These are phyloP conservation scores for Hepsetus odoe DNA, from an alignment of 2,113 vertebrate species.

Conservation along the genomic window DNA sequence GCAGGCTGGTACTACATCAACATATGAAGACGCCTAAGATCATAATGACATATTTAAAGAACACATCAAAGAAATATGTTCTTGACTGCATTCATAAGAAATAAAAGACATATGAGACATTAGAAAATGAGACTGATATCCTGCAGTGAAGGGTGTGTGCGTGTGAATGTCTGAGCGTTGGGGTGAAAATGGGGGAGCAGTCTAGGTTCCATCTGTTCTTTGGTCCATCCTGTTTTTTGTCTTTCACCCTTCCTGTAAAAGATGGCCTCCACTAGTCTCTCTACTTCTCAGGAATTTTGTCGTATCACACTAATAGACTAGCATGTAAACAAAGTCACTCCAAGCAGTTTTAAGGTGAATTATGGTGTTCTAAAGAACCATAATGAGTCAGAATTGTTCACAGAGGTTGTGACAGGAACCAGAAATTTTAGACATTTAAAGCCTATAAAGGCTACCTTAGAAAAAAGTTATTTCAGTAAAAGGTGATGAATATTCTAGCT, in stretches of 20 bases:
- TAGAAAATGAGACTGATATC: neutral
- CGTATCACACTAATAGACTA: neutral
- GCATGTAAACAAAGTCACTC: no score
- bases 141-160: neutral
- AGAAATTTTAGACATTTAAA: no score
- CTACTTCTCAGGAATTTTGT: neutral
- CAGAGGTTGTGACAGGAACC: no score
- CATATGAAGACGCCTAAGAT: neutral
- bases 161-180: slow-evolving; percentile 11
- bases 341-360: no score
- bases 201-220: slow-evolving; percentile 45
- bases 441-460: no score
- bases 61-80: neutral
- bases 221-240: slow-evolving; percentile 24
- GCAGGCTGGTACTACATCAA: slow-evolving; percentile 12
- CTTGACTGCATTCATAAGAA: neutral
- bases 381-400: no score
- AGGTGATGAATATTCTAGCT: no score
- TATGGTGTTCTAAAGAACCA: no score
- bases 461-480: no score
- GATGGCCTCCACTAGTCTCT: slow-evolving; percentile 12
- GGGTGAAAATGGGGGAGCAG: slow-evolving; percentile 14
- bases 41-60: neutral
- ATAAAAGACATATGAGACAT: neutral
- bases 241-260: slow-evolving; percentile 32